Evolutionary conservation across 2,888 invertebrate species (phyloP), one percentile per base, ranked within the genome.

Genomic region (Cataglyphis livida): DNA sequence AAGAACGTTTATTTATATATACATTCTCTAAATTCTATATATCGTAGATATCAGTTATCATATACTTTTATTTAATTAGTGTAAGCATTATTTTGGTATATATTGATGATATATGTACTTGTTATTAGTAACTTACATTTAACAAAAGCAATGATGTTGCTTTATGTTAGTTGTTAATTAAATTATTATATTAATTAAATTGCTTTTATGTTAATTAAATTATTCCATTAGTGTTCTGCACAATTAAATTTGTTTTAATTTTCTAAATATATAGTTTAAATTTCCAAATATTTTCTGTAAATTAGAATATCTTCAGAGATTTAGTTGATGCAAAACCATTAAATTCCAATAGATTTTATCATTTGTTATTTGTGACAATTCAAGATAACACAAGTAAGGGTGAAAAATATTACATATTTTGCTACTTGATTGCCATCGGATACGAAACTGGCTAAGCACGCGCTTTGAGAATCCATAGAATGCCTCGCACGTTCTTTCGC

Each of bases 381-480:
- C 15, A 18, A 35, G 5, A 3, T 32, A 2, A 54, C 18, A 7
- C n/a, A 35, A 54, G 54, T 38, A 0, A 21, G 3, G 2, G 0
- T 25, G 28, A 4, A 44, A 5, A 5, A 65, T 74, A 48, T 15
- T n/a, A 44, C 18, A 15, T 44, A 64, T 54, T 44, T 6, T n/a
- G 15, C 25, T 38, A 71, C 65, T 64, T 71, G 21, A 83, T 73
- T 15, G 28, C 61, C 65, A 10, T 44, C 28, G n/a, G 28, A 54
- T 62, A n/a, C 25, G 32, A 38, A 74, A 75, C 35, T 70, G n/a
- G 18, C 28, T 62, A 70, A 48, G 59, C 57, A 76, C 38, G 57
- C 62, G 76, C 64, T 44, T 70, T 54, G 38, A 75, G 62, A 83
- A 65, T 59, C 25, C 7, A 6, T 65, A 66, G 28, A 25, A 66